Evolutionary conservation across 2,797 vertebrate genomes (phyloP).

Genomic region (Myoxocephalus aenaeus): DNA sequence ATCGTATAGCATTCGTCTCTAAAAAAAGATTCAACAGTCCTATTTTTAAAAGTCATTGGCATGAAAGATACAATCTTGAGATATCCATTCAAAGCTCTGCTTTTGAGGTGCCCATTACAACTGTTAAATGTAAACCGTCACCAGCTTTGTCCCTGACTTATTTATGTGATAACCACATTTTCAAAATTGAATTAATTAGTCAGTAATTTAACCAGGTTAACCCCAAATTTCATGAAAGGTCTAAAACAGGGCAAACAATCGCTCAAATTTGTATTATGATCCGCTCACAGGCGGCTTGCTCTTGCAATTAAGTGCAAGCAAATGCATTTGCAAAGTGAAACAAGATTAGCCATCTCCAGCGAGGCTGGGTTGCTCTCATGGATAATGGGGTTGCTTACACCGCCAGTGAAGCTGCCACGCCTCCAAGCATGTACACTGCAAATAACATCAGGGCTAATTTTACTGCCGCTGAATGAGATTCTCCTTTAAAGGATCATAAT

Average conservation of each 20-base stretch:
- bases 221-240: constrained; percentile 55
- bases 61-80: constrained; percentile 29
- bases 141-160: constrained; percentile 11
- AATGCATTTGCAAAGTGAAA: constrained; percentile 74
- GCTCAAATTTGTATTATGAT: constrained; percentile 67
- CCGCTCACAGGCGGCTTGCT: constrained; percentile 51
- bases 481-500: constrained; percentile 48
- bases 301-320: constrained; percentile 59
- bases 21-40: constrained; percentile 37
- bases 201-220: constrained; percentile 63
- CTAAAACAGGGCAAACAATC: constrained; percentile 57
- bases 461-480: constrained; percentile 25
- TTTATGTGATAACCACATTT: constrained; percentile 44
- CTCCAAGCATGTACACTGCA: constrained; percentile 36
- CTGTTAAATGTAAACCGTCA: constrained; percentile 17
- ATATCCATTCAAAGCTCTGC: constrained; percentile 36
- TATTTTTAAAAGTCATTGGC: constrained; percentile 38
- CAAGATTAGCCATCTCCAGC: constrained; percentile 66
- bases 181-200: constrained; percentile 56
- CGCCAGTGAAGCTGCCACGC: constrained; percentile 53
- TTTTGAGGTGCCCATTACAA: background rate
- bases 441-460: constrained; percentile 33
- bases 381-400: constrained; percentile 63
- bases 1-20: constrained; percentile 16
- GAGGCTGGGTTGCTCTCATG: constrained; percentile 39